Percentiles rank a stretch among this genome's conserved stretches.
phyloP scores from a whole-genome alignment of 2,797 vertebrate genomes.

The Myoxocephalus aenaeus region DNA sequence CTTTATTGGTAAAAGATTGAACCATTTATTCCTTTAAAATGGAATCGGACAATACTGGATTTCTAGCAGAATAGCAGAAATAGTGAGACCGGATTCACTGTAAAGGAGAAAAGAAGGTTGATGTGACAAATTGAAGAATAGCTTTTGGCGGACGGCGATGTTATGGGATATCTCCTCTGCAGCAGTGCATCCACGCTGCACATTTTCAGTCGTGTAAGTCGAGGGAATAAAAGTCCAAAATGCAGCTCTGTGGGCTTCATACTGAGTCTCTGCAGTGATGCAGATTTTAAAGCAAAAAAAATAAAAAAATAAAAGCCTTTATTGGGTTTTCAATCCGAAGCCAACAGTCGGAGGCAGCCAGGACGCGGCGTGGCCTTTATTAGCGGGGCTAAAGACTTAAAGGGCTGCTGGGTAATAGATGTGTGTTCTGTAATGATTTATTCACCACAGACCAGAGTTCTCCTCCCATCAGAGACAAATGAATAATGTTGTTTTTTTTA shows the following conservation, averaged over 20 bases:
- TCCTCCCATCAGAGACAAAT: not conserved
- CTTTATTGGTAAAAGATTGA: constrained; percentile 20
- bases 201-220: not conserved
- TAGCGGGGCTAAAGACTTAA: not conserved
- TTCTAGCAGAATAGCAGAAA: constrained; percentile 17
- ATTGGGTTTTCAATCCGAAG: constrained; percentile 20
- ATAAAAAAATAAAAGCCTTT: not conserved
- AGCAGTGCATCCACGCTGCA: constrained; percentile 16
- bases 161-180: constrained; percentile 32
- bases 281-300: not conserved
- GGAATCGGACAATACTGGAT: constrained; percentile 16
- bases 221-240: not conserved
- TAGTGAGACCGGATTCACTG: not conserved
- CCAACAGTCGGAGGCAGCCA: not conserved
- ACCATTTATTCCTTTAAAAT: constrained; percentile 18
- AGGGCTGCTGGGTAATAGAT: constrained; percentile 24
- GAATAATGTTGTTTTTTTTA: constrained; percentile 25
- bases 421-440: constrained; percentile 25
- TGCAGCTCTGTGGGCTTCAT: not conserved
- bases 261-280: not conserved
- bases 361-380: constrained; percentile 21
- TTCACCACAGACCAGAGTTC: constrained; percentile 18
- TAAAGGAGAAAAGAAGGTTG: constrained; percentile 6
- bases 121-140: constrained; percentile 55
- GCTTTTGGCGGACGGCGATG: constrained; percentile 37